Conservation (phyloP, 2,113 vertebrate species). For the Mionectes macconnelli region DNA sequence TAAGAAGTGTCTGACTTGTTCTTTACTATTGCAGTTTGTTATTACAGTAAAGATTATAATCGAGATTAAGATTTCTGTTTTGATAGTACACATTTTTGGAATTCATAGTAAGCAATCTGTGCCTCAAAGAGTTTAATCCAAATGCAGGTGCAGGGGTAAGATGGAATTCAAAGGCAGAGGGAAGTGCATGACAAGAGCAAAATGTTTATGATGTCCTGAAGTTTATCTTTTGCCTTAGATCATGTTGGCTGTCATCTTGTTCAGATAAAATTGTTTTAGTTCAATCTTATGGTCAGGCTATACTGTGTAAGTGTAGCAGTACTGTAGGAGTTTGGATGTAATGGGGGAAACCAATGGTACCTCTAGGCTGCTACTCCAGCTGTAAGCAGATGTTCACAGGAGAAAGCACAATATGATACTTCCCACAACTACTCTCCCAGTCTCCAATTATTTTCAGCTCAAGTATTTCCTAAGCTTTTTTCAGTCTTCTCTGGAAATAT, state of each 20-base stretch:
- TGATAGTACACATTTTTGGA: not conserved
- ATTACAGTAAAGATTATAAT: not conserved
- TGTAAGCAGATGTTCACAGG: not conserved
- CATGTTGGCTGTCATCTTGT: not conserved
- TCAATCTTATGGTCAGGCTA: not conserved
- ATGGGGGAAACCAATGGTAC: not conserved
- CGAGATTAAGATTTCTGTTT: not conserved
- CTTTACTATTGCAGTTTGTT: not conserved
- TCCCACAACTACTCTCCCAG: not conserved
- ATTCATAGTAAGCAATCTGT: not conserved
- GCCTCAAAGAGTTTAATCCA: not conserved
- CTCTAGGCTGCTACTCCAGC: not conserved
- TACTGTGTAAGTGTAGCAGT: not conserved
- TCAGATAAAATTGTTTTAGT: not conserved
- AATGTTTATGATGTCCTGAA: not conserved
- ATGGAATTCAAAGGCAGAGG: not conserved
- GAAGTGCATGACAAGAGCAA: not conserved
- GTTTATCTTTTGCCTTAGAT: not conserved
- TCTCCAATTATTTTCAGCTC: not conserved
- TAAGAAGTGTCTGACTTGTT: not conserved
- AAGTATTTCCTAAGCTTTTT: not conserved
- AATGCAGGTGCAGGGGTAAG: not conserved
- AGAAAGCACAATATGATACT: not conserved
- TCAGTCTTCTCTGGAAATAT: not conserved
- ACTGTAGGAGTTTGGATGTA: not conserved